Percentiles rank a stretch among this genome's conserved stretches.
These are phyloP conservation scores for Caenorhabditis macrosperma DNA, from an alignment of 2,888 invertebrate genomes.

Conservation along the genomic window DNA sequence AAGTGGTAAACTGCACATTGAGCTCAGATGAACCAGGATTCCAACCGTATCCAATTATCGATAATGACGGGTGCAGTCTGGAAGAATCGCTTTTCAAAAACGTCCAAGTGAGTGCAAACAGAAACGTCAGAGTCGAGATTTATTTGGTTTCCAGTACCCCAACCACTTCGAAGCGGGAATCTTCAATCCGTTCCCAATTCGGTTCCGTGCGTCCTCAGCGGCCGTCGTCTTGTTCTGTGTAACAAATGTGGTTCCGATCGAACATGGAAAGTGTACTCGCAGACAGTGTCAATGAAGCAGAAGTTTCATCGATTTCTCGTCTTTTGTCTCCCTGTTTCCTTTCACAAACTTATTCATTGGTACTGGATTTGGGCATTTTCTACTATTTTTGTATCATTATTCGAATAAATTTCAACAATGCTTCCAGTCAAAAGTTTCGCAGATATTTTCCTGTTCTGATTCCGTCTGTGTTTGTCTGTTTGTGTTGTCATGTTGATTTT, in stretches of 20 bases:
- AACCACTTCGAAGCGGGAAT: slow-evolving; percentile 77
- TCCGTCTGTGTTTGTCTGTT: not conserved
- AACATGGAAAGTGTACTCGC: slow-evolving; percentile 59
- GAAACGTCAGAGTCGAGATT: not conserved
- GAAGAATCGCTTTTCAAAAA: slow-evolving; percentile 75
- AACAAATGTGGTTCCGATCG: slow-evolving; percentile 70
- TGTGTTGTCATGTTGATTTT: slow-evolving; percentile 14
- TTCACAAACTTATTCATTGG: slow-evolving; percentile 4
- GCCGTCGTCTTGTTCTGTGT: slow-evolving; percentile 75
- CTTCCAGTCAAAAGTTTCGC: not conserved
- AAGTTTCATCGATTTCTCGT: slow-evolving; percentile 13
- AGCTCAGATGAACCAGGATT: slow-evolving; percentile 66
- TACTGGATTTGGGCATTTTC: not conserved
- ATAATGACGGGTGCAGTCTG: slow-evolving; percentile 74
- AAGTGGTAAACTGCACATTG: slow-evolving; percentile 77
- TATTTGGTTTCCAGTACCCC: slow-evolving; percentile 69
- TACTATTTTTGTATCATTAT: not conserved
- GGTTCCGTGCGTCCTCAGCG: slow-evolving; percentile 74
- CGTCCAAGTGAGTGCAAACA: slow-evolving; percentile 67
- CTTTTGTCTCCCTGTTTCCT: not conserved
- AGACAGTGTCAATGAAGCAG: slow-evolving; percentile 52
- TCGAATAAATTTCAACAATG: not conserved
- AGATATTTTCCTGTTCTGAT: slow-evolving; percentile 5
- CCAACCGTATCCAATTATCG: slow-evolving; percentile 73
- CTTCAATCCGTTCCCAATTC: slow-evolving; percentile 77